A percentile compares a stretch with the other conserved stretches of the same genome.
These are phyloP conservation scores for Nymphalis c-album DNA, from an alignment of 2,888 invertebrate genomes.

Conservation along the genomic window DNA sequence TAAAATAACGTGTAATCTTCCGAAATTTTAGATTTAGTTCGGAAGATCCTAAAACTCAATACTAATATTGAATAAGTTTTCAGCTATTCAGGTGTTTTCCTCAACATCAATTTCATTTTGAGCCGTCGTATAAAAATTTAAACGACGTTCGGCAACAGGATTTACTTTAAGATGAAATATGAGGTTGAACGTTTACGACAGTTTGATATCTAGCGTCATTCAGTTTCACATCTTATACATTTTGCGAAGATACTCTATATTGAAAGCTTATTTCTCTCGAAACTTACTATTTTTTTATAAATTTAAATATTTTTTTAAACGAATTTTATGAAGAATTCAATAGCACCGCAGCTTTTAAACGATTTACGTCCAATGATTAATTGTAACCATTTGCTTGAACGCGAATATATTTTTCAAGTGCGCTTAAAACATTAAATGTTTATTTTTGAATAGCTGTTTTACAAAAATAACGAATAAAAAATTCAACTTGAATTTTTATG, in stretches of 20 bases:
- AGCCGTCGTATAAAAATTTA: conserved; percentile 34
- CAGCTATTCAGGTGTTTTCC: neutral
- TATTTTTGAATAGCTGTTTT: neutral
- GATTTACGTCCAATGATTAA: neutral
- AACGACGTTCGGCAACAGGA: conserved; percentile 33
- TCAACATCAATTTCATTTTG: conserved; percentile 25
- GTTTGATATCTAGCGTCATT: conserved; percentile 27
- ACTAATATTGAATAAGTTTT: neutral
- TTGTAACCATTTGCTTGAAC: neutral
- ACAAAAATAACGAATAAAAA: too few species aligned
- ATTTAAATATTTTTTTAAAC: too few species aligned
- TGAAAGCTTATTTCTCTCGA: neutral
- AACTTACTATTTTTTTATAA: too few species aligned
- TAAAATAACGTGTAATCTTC: too few species aligned
- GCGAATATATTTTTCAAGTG: conserved; percentile 2
- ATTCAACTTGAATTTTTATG: too few species aligned
- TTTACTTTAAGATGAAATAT: conserved; percentile 35
- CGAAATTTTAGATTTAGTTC: too few species aligned
- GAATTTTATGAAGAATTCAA: neutral
- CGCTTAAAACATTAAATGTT: neutral
- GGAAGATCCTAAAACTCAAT: neutral
- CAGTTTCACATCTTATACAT: conserved; percentile 18
- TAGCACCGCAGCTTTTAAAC: neutral
- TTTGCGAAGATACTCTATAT: neutral
- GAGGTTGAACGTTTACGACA: conserved; percentile 30